Base-by-base conservation (phyloP, 2,113 vertebrate genomes). In the Clarias gariepinus region DNA sequence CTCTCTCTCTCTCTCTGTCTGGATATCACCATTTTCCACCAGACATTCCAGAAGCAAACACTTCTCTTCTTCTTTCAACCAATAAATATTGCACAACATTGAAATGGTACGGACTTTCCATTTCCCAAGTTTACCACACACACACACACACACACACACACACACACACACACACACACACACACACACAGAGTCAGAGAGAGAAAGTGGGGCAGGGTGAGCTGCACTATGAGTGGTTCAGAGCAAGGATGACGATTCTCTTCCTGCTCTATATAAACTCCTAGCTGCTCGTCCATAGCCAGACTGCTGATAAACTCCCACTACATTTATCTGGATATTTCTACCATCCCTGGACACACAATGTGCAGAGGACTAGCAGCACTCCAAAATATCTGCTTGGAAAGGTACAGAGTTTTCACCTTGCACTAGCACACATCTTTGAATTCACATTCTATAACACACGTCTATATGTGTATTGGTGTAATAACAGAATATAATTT, bases 291-390 rank as follows among this genome's bases (percentile, higher is more conserved):
- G 9, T 16, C 78, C 25, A 83, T 86, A 25, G 64, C 23, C 89
- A 89, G 88, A 77, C 57, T 63, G 88, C 89, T 89, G 86, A 87
- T 90, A 88, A 88, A 78, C 83, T 89, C 85, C 86, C 87, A 88
- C 71, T 81, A 90, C 6, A 36, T 87, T 30, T 6, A 90, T 91
- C 83, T 81, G 92, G 93, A 94, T 92, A 91, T 88, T 91, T 84
- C 64, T 82, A 63, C 86, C 47, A 87, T 76, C 86, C n/a, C 80
- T 60, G 68, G 87, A 68, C 90, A 93, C 91, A 93, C 87, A 90
- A 97, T 98, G 97, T 97, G 96, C 91, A 96, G 93, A 91, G 96
- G 94, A 88, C 92, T 97, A 87, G 86, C 95, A 87, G 87, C 93
- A 0, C 95, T 97, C 84, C 95, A 96, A 25, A 91, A 91, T 91